These are phyloP conservation scores for Synergus japonicus DNA, from an alignment of 2,888 invertebrate genomes.

Conservation along the genomic window DNA sequence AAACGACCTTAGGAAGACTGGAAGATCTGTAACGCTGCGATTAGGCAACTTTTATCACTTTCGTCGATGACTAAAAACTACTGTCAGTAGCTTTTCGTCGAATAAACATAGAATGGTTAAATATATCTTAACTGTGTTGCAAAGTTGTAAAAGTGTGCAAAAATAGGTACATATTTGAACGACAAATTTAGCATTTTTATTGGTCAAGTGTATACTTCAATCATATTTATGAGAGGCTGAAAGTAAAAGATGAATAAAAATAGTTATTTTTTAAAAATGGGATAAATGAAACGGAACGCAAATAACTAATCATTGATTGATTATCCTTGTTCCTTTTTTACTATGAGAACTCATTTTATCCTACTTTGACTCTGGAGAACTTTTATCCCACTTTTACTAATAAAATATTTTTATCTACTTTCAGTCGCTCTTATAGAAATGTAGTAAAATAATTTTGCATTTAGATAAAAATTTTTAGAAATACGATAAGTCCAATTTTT, in stretches of 20 bases:
- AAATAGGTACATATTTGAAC: neutral
- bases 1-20: conserved; percentile 62
- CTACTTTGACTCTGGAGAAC: too few species aligned
- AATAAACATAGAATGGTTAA: conserved; percentile 9
- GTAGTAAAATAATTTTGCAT: neutral
- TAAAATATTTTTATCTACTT: too few species aligned
- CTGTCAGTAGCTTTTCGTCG: conserved; percentile 59
- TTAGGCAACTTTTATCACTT: conserved; percentile 58
- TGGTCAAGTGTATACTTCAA: conserved; percentile 7
- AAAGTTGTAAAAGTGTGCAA: neutral
- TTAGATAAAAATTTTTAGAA: neutral
- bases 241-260: too few species aligned
- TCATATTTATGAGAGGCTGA: neutral
- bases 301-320: too few species aligned
- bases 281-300: too few species aligned
- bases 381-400: too few species aligned
- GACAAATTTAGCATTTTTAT: neutral
- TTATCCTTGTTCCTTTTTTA: too few species aligned
- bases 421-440: neutral
- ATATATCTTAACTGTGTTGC: too few species aligned
- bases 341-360: too few species aligned
- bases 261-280: too few species aligned
- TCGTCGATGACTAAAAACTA: conserved; percentile 60
- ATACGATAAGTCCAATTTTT: neutral
- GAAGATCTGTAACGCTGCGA: conserved; percentile 71